phyloP scores from a whole-genome alignment of 2,113 vertebrate genomes.

The Neopipo cinnamomea region DNA sequence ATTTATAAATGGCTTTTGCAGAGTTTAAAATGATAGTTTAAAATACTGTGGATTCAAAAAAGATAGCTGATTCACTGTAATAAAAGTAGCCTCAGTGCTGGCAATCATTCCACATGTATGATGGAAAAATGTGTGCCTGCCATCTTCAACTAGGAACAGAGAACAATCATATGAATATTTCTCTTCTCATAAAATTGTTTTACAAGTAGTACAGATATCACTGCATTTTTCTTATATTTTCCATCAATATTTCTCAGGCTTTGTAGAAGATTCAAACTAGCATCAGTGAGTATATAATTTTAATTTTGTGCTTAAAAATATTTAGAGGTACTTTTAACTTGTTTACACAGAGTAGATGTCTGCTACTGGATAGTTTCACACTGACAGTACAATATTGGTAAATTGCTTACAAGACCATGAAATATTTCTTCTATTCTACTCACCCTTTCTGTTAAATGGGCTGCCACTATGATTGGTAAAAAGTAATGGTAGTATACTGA shows the following conservation, averaged over 20 bases:
- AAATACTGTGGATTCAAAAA: neutral
- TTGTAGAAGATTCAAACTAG: neutral
- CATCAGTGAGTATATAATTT: neutral
- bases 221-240: neutral
- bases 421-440: neutral
- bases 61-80: neutral
- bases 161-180: neutral
- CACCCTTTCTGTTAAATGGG: neutral
- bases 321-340: neutral
- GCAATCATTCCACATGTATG: neutral
- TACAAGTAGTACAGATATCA: neutral
- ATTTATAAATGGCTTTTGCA: neutral
- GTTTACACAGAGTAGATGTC: neutral
- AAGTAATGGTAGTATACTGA: neutral
- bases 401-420: neutral
- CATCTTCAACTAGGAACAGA: neutral
- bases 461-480: neutral
- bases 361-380: neutral
- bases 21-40: neutral
- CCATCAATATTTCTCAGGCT: neutral
- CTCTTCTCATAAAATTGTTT: neutral
- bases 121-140: neutral
- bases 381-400: neutral
- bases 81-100: neutral
- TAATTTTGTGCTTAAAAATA: slow-evolving; percentile 7